phyloP scores from a whole-genome alignment of 2,113 vertebrate genomes.

The Romanogobio albipinnatus region DNA sequence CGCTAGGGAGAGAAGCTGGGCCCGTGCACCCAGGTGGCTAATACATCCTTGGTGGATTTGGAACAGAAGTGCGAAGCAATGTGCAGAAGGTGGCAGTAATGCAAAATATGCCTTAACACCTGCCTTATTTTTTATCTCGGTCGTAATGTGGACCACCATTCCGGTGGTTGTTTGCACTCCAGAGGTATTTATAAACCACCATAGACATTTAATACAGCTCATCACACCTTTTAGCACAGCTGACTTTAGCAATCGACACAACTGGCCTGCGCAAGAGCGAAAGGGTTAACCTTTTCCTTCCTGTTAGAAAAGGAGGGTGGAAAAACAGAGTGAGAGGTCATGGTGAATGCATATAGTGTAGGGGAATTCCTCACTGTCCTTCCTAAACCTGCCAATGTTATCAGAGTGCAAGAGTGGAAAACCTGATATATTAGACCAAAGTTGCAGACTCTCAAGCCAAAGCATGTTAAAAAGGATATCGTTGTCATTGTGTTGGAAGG shows the following conservation, averaged over 20 bases:
- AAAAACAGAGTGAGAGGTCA: constrained; percentile 59
- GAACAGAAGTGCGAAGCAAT: constrained; percentile 44
- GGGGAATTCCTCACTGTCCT: constrained; percentile 55
- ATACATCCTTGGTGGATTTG: constrained; percentile 9
- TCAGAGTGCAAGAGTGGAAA: background rate
- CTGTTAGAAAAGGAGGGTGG: constrained; percentile 31
- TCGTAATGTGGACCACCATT: background rate
- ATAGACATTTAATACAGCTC: constrained; percentile 56
- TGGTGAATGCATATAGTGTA: constrained; percentile 34
- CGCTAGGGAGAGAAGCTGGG: background rate
- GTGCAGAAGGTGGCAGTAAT: constrained; percentile 47
- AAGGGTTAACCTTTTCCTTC: constrained; percentile 58
- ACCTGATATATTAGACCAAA: background rate
- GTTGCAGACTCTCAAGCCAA: background rate
- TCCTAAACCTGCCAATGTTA: constrained; percentile 2
- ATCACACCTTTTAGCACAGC: constrained; percentile 46
- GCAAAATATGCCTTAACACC: constrained; percentile 41
- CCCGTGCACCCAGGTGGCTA: constrained; percentile 22
- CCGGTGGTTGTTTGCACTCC: constrained; percentile 7
- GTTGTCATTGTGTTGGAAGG: background rate
- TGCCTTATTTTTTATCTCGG: constrained; percentile 43
- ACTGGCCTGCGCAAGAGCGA: constrained; percentile 10
- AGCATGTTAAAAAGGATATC: background rate
- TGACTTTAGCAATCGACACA: constrained; percentile 35
- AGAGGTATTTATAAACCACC: constrained; percentile 58